A percentile compares a stretch with the other conserved stretches of the same genome.
phyloP scores from a whole-genome alignment of 2,797 vertebrate genomes.

The Euthynnus affinis region DNA sequence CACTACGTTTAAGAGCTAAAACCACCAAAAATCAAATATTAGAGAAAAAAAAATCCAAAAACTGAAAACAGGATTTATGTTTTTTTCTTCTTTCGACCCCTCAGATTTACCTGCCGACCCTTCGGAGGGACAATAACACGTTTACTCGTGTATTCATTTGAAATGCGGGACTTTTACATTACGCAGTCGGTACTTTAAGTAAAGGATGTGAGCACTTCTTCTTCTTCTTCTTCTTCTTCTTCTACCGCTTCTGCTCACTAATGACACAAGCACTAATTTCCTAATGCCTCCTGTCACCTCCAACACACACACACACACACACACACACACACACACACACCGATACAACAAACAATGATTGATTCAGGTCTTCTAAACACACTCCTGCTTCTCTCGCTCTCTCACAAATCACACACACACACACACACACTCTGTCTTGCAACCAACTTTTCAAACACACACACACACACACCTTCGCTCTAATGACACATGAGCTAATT shows the following conservation, averaged over 20 bases:
- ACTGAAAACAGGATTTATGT: too few species aligned
- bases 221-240: too few species aligned
- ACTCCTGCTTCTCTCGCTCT: slow-evolving; percentile 30
- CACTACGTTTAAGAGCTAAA: too few species aligned
- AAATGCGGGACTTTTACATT: not conserved
- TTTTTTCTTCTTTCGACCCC: too few species aligned
- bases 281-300: slow-evolving; percentile 46
- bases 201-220: too few species aligned
- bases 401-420: slow-evolving; percentile 33
- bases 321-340: slow-evolving; percentile 21
- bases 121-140: too few species aligned
- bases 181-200: too few species aligned
- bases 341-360: slow-evolving; percentile 47
- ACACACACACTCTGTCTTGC: slow-evolving; percentile 24
- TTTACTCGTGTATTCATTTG: too few species aligned
- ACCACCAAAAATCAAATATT: too few species aligned
- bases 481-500: slow-evolving; percentile 66
- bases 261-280: slow-evolving; percentile 58
- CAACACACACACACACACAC: slow-evolving; percentile 29
- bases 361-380: slow-evolving; percentile 50
- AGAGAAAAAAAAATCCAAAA: too few species aligned
- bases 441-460: slow-evolving; percentile 50
- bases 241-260: slow-evolving; percentile 12
- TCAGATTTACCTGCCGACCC: too few species aligned
- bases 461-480: slow-evolving; percentile 27